phyloP scores from a whole-genome alignment of 2,113 vertebrate species.

The Larimichthys polyactis region DNA sequence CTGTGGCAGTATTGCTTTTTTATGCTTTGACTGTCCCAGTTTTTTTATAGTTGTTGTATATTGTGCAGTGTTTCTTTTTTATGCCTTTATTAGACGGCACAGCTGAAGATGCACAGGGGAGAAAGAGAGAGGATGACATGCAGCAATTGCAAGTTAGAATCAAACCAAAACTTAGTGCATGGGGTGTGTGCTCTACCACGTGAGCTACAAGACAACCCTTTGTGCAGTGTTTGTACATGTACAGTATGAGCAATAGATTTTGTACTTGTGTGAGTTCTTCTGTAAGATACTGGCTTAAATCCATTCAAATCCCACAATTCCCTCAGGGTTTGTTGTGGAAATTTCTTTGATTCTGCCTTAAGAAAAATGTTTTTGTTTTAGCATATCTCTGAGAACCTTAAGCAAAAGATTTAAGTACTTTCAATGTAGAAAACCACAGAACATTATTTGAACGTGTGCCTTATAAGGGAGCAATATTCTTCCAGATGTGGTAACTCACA shows the following conservation, averaged over 20 bases:
- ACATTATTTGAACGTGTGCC: too few relatives aligned
- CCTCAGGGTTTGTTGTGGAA: constrained; percentile 11
- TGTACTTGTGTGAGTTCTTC: constrained; percentile 4
- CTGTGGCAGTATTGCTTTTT: constrained; percentile 11
- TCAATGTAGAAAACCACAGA: neutral
- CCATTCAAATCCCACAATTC: constrained; percentile 18
- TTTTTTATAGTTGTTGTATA: neutral
- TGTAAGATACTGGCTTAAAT: constrained; percentile 21
- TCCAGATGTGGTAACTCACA: constrained; percentile 83
- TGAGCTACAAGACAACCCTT: too few relatives aligned
- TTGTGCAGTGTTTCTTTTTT: neutral
- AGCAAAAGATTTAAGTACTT: neutral
- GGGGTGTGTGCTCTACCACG: too few relatives aligned
- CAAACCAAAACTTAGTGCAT: too few relatives aligned
- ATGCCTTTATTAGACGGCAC: too few relatives aligned
- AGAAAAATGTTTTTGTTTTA: neutral
- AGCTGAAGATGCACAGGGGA: too few relatives aligned
- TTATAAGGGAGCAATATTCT: neutral
- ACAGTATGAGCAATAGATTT: neutral
- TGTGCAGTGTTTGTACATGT: neutral
- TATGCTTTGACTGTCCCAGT: neutral
- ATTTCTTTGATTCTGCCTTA: constrained; percentile 3
- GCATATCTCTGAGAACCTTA: neutral
- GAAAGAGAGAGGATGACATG: too few relatives aligned
- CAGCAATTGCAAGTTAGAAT: too few relatives aligned